Evolutionary conservation across 2,113 vertebrate species (phyloP).

Genomic region (Bujurquina vittata): DNA sequence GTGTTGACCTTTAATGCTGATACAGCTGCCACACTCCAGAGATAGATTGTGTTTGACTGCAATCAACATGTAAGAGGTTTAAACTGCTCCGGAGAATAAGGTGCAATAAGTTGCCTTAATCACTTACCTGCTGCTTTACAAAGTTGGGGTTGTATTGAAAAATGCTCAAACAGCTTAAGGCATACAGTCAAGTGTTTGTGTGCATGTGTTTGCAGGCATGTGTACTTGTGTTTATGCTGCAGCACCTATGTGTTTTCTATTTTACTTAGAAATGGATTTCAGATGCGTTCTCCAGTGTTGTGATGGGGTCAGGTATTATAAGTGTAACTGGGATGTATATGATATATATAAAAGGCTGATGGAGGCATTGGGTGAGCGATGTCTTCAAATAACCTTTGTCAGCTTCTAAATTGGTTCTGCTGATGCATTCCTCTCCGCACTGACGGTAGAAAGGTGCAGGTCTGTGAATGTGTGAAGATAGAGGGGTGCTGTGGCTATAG

Average conservation of each 20-base stretch:
- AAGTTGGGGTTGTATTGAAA: background rate
- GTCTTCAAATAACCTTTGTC: conserved; percentile 26
- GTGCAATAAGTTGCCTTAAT: conserved; percentile 15
- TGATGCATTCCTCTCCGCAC: background rate
- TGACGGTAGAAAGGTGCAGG: background rate
- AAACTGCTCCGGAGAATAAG: conserved; percentile 40
- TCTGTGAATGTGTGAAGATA: background rate
- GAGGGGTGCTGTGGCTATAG: background rate
- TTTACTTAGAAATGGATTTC: conserved; percentile 1
- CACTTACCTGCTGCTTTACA: conserved; percentile 21
- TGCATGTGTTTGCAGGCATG: background rate
- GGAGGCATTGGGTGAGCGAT: background rate
- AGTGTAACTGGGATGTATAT: conserved; percentile 2
- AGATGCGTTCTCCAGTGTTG: background rate
- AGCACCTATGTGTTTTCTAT: background rate
- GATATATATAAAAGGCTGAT: conserved; percentile 30
- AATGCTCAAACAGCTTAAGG: background rate
- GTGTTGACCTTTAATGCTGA: conserved; percentile 46
- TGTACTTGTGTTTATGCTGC: background rate
- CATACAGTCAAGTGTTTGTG: background rate
- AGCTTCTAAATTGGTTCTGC: conserved; percentile 33
- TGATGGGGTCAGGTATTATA: background rate
- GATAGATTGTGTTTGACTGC: conserved; percentile 28
- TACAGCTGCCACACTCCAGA: background rate
- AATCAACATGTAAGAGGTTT: conserved; percentile 39